Evolutionary conservation across 2,797 vertebrate genomes (phyloP), one percentile per base, ranked within the genome.

Genomic region (Hafferia zeledoni): DNA sequence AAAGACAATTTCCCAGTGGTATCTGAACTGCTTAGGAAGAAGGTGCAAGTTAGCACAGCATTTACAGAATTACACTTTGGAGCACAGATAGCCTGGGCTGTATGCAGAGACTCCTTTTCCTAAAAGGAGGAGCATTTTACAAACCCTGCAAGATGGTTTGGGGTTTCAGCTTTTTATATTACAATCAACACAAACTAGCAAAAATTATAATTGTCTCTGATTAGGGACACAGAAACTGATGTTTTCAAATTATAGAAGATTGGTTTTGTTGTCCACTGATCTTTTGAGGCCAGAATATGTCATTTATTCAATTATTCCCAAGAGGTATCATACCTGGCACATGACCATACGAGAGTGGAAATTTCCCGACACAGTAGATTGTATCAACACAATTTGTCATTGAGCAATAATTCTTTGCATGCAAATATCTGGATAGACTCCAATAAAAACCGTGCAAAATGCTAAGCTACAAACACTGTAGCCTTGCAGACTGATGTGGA

Each of bases 381-480:
- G 28, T 92, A 95, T 87, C 94, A 95, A 72, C 19, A 37, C 64
- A 63, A 84, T 93, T 89, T 95, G 87, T 94, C 83, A 91, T 93
- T 96, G 82, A 89, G 94, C 92, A 97, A 95, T 85, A 93, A 95
- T 85, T 90, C 75, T 90, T 85, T 84, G 86, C 92, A 92, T 89
- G 72, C 83, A 95, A 82, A 87, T 86, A 78, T 50, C 78, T 95
- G 90, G 93, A 88, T 2, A 16, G 56, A 9, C 33, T 91, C 94
- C 96, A 97, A 76, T 7, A 74, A 82, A 94, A 97, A 77, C 87
- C 43, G 28, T 85, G 47, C 55, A 94, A 80, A 95, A 89, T 1
- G 9, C 84, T 71, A 59, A 89, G 72, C 79, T 81, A 35, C 86
- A 85, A 90, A 60, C 47, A 61, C 61, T 70, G 89, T 57, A 65